Base-by-base conservation (phyloP, 2,888 invertebrate species). In the Cepaea hortensis region DNA sequence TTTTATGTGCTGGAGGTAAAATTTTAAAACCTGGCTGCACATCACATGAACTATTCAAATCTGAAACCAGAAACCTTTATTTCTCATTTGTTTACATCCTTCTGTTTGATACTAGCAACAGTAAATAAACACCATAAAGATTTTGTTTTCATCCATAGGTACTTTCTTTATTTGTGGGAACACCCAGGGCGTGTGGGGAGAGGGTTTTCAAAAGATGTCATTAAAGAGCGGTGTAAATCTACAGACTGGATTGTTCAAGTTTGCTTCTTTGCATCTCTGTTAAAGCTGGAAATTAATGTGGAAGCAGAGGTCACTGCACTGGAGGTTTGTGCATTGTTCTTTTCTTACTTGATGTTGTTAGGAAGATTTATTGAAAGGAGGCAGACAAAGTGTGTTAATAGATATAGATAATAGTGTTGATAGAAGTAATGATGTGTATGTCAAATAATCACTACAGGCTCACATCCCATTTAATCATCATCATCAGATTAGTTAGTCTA, bases 191-290 rank as follows among this genome's bases (percentile, higher is more conserved):
- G 84, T 20, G 87, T 88, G n/a, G 87, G 87, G 1, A 79, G 35
- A 18, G 85, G 87, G 62, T 77, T 65, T n/a, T 88, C 87, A 7
- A 9, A 70, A 55, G 84, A 87, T 79, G 65, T 87, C n/a, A 70
- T 86, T 50, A 88, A 88, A 76, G 88, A 89, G 65, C 75, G 85
- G 65, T 88, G 88, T 80, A 88, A 87, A 75, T 87, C 88, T 62
- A 82, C 87, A 23, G 79, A 84, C 77, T 89, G 89, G 89, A 86
- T 87, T 76, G 87, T 89, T 4, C 76, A 82, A 35, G 86, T 87
- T 46, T 70, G 82, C n/a, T 85, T 89, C 46, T 87, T 88, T 72
- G 75, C 86, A 18, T 81, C 87, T 46, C 79, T 89, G 23, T 70
- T 89, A n/a, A 81, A 72, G 15, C 70, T 88, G 11, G 73, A 87